A percentile compares a stretch with the other conserved stretches of the same genome.
These are phyloP conservation scores for Nomada fabriciana DNA, from an alignment of 2,888 invertebrate species.

Conservation along the genomic window DNA sequence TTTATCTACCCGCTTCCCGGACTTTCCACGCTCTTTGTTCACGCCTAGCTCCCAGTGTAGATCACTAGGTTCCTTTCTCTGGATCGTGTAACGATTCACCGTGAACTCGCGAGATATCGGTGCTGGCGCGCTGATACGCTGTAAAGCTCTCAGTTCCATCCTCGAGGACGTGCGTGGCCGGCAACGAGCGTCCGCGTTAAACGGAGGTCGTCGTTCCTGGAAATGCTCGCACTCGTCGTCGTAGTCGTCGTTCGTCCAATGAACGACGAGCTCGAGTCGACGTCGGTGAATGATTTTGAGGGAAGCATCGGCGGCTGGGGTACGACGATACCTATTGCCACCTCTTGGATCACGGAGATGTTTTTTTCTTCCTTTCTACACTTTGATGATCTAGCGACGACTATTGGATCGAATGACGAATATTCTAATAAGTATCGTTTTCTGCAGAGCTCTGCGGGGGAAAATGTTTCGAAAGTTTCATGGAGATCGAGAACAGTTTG, in stretches of 20 bases:
- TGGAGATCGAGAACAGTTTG: background rate
- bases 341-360: background rate
- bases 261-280: constrained; percentile 59
- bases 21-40: constrained; percentile 22
- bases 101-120: constrained; percentile 47
- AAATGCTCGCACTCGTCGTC: constrained; percentile 51
- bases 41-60: constrained; percentile 12
- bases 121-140: constrained; percentile 56
- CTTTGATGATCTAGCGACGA: background rate
- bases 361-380: background rate
- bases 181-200: constrained; percentile 50
- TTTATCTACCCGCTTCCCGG: constrained; percentile 3
- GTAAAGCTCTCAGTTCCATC: constrained; percentile 69
- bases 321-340: constrained; percentile 17
- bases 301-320: constrained; percentile 68
- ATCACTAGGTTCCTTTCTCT: background rate
- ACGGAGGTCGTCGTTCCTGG: constrained; percentile 61
- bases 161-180: constrained; percentile 62
- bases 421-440: too few species aligned
- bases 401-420: background rate
- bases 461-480: background rate
- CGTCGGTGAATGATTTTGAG: constrained; percentile 42
- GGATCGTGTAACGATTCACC: constrained; percentile 1
- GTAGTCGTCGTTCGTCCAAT: constrained; percentile 45
- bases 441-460: background rate